Conservation (phyloP, 2,113 vertebrate genomes). For the Pterocles gutturalis region DNA sequence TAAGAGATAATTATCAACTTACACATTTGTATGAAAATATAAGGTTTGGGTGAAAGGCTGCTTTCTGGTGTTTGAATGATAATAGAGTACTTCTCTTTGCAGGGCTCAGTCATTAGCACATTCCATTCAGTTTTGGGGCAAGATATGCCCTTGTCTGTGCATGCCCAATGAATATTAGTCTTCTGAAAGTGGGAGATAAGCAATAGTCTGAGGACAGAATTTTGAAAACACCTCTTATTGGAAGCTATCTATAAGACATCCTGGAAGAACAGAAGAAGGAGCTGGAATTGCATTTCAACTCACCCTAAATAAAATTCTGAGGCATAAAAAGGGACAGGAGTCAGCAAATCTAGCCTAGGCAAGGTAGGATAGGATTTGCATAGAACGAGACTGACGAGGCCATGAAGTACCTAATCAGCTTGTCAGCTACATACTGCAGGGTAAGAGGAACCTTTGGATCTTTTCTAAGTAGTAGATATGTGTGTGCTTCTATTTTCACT, state of each 20-base stretch:
- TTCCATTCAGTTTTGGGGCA: neutral
- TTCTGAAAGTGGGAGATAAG: neutral
- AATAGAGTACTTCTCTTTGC: neutral
- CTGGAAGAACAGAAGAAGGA: neutral
- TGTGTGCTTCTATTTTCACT: neutral
- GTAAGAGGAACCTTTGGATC: neutral
- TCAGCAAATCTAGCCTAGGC: neutral
- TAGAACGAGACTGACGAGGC: neutral
- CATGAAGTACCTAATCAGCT: neutral
- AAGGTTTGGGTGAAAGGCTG: neutral
- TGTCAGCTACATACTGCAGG: neutral
- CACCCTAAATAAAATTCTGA: neutral
- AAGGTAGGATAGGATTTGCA: neutral
- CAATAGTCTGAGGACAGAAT: neutral
- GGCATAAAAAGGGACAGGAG: neutral
- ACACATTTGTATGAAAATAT: neutral
- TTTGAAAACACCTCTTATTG: neutral
- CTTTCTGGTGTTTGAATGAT: neutral
- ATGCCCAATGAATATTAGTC: neutral
- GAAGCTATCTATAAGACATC: neutral
- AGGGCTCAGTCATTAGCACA: neutral
- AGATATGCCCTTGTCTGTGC: neutral
- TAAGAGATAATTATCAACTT: neutral
- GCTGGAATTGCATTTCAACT: neutral
- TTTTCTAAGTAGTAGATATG: neutral